Evolutionary conservation across 2,113 vertebrate species (phyloP).

Genomic region (Cololabis saira): DNA sequence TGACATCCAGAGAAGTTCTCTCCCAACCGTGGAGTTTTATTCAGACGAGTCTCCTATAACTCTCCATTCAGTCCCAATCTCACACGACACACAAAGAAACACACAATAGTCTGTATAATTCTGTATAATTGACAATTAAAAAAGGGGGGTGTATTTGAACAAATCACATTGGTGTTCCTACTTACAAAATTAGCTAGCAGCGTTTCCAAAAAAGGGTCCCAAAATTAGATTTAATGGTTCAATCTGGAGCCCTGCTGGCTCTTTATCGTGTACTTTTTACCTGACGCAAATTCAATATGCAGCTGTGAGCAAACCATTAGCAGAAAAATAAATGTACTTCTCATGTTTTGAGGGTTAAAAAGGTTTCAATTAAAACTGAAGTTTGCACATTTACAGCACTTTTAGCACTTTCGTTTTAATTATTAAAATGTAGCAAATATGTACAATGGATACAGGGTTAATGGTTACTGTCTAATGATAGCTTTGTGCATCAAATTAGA

Average conservation of each 20-base stretch:
- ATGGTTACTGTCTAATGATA: neutral
- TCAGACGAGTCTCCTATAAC: too few species aligned
- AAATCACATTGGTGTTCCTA: neutral
- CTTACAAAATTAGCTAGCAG: neutral
- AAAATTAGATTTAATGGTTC: neutral
- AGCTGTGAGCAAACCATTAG: constrained; percentile 13
- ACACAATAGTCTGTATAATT: too few species aligned
- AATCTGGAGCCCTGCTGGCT: neutral
- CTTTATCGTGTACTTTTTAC: neutral
- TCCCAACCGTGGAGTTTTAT: neutral
- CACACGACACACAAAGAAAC: too few species aligned
- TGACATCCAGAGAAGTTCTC: neutral
- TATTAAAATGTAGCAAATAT: neutral
- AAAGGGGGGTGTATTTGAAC: neutral
- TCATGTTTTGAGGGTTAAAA: too few species aligned
- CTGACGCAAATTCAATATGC: constrained; percentile 4
- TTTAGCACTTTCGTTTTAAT: too few species aligned
- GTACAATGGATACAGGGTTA: neutral
- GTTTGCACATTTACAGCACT: too few species aligned
- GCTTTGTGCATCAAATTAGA: neutral
- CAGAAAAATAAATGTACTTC: neutral
- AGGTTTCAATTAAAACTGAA: too few species aligned
- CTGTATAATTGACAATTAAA: too few species aligned
- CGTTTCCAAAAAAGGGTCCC: neutral
- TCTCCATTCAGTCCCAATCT: too few species aligned